Evolutionary conservation across 2,113 vertebrate species (phyloP).

Genomic region (Fukomys damarensis): DNA sequence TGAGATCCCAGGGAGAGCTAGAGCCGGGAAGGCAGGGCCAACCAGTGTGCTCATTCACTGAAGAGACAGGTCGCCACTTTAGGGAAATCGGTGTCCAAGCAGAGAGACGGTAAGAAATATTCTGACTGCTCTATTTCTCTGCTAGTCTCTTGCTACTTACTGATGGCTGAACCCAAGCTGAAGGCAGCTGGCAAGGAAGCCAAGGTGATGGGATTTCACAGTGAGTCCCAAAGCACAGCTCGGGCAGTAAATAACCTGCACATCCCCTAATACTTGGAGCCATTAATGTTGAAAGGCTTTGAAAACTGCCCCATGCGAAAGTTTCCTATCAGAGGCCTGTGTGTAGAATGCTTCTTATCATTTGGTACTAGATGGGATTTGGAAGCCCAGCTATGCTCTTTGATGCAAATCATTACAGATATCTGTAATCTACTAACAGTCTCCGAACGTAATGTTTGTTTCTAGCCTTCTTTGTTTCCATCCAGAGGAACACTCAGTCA

Average conservation of each 20-base stretch:
- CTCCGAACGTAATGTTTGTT: background rate
- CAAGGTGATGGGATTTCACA: background rate
- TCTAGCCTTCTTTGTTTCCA: background rate
- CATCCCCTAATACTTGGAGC: background rate
- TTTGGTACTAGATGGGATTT: background rate
- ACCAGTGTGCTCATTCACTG: no score
- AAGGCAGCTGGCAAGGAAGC: background rate
- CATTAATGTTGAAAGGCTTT: background rate
- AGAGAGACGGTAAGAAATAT: background rate
- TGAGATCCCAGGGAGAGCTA: background rate
- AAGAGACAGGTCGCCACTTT: background rate
- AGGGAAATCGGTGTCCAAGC: background rate
- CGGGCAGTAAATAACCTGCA: background rate
- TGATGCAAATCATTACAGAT: background rate
- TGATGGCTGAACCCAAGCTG: background rate
- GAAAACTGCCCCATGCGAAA: background rate
- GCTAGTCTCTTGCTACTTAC: background rate
- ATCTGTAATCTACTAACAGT: background rate
- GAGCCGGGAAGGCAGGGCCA: background rate
- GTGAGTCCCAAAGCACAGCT: background rate
- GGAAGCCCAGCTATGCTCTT: background rate
- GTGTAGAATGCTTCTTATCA: background rate
- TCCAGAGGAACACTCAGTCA: background rate
- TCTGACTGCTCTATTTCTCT: background rate
- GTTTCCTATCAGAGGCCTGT: background rate